Percentiles rank a stretch among this genome's conserved stretches.
Conservation (phyloP, 1,140 invertebrate species). For the Drosophila triauraria region DNA sequence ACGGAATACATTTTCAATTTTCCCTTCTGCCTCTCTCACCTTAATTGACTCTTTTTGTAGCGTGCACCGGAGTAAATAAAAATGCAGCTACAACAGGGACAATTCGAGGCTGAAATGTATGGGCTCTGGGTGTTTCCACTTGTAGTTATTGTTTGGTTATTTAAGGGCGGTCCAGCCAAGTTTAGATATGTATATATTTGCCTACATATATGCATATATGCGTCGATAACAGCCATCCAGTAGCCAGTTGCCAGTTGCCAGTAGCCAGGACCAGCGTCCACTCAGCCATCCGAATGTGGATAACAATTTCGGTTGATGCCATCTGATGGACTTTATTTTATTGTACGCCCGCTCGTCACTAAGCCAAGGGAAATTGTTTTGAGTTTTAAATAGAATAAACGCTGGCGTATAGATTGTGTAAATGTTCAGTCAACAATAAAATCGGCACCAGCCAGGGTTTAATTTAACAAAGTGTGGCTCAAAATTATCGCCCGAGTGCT, state of each 20-base stretch:
- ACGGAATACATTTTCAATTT: constrained; percentile 35
- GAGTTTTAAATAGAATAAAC: constrained; percentile 78
- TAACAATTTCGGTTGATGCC: constrained; percentile 71
- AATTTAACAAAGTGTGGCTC: constrained; percentile 58
- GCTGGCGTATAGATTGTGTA: constrained; percentile 80
- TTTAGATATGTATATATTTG: constrained; percentile 76
- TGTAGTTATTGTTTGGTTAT: constrained; percentile 81
- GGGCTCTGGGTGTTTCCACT: constrained; percentile 35
- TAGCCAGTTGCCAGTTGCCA: constrained; percentile 13
- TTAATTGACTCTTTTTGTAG: constrained; percentile 22
- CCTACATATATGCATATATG: constrained; percentile 35
- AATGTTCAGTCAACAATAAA: constrained; percentile 77
- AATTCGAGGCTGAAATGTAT: constrained; percentile 28
- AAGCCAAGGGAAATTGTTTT: constrained; percentile 78
- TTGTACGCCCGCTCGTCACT: constrained; percentile 40
- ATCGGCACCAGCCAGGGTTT: constrained; percentile 28
- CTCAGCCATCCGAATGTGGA: constrained; percentile 58
- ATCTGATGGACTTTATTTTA: constrained; percentile 68
- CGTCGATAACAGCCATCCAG: constrained; percentile 46
- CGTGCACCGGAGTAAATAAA: constrained; percentile 37
- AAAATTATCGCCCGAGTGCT: constrained; percentile 73
- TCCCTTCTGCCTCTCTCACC: constrained; percentile 3
- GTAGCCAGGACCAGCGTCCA: constrained; percentile 9
- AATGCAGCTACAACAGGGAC: constrained; percentile 35
- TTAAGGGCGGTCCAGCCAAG: constrained; percentile 79